Evolutionary conservation across 2,888 invertebrate genomes (phyloP), one percentile per base, ranked within the genome.

Genomic region (Homarus gammarus): DNA sequence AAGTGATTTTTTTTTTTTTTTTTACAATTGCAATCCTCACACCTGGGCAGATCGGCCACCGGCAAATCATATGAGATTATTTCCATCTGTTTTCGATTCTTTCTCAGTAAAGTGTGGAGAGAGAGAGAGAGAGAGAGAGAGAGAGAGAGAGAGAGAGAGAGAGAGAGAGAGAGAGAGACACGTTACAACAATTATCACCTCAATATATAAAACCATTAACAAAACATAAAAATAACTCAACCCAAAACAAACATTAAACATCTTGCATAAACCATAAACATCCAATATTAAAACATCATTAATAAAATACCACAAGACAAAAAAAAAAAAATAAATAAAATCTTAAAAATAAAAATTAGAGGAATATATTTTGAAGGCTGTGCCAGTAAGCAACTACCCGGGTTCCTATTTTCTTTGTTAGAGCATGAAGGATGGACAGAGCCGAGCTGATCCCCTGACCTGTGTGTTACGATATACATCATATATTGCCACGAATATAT

Each of bases 1-100:
- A 85, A 77, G 64, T 75, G 75, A 15, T 56, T 85, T 75, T 77
- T 77, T 77, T 85, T 75, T 77, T 77, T 77, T 44, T 51, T 77
- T 51, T 40, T 77, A 77, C 77, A 64, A 8, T 33, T 61, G n/a
- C n/a, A n/a, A n/a, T 36, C 40, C 85, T 85, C 85, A 85, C 85
- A 85, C 85, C 85, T 85, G 85, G 85, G 56, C 68, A 68, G 44
- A 36, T 38, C 22, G 61, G 40, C 75, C 12, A 64, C 27, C 27
- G 6, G n/a, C 64, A 64, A 64, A 64, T 64, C 64, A 64, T n/a
- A 64, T 27, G 6, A 64, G 64, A 64, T 64, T 64, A 64, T 64
- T 64, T 22, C 64, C 64, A 27, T 64, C 27, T 27, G 27, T 5
- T 27, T 27, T 64, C 64, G 64, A 22, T n/a, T n/a, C 64, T 64